Percentiles rank a stretch among this genome's conserved stretches.
phyloP scores from a whole-genome alignment of 2,113 vertebrate species.

The Plestiodon gilberti region DNA sequence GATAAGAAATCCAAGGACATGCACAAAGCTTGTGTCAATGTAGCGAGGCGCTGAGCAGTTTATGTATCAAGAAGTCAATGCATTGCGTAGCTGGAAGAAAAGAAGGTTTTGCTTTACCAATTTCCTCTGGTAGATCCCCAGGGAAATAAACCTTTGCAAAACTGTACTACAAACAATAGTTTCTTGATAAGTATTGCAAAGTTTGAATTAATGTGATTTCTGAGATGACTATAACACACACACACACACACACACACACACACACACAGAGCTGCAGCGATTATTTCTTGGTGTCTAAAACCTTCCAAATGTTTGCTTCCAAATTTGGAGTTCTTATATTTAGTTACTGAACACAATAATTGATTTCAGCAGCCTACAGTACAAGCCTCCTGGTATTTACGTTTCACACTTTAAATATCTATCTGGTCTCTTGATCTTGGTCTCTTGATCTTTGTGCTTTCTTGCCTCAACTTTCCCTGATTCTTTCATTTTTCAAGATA shows the following conservation, averaged over 20 bases:
- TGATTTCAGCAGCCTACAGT: constrained; percentile 29
- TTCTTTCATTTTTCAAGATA: constrained; percentile 5
- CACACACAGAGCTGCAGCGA: constrained; percentile 60
- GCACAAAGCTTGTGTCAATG: constrained; percentile 29
- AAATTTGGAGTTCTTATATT: constrained; percentile 60
- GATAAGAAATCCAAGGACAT: neutral
- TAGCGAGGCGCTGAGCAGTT: constrained; percentile 19
- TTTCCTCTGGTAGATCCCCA: constrained; percentile 25
- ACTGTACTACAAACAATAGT: constrained; percentile 33
- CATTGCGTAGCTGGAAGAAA: neutral
- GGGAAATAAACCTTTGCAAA: constrained; percentile 51
- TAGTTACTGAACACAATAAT: constrained; percentile 40
- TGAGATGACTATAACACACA: constrained; percentile 56
- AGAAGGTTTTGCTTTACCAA: neutral
- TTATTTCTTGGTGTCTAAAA: constrained; percentile 62
- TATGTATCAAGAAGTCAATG: constrained; percentile 17
- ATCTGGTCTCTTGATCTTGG: constrained; percentile 26
- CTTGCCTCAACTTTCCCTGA: neutral
- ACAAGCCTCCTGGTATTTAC: constrained; percentile 34
- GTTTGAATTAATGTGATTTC: constrained; percentile 59
- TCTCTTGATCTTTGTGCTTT: constrained; percentile 30
- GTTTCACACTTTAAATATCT: constrained; percentile 47
- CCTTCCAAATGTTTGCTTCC: constrained; percentile 51
- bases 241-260: too few relatives aligned
- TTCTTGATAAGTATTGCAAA: constrained; percentile 56